Evolutionary conservation across 2,113 vertebrate species (phyloP).

Genomic region (Panthera tigris): DNA sequence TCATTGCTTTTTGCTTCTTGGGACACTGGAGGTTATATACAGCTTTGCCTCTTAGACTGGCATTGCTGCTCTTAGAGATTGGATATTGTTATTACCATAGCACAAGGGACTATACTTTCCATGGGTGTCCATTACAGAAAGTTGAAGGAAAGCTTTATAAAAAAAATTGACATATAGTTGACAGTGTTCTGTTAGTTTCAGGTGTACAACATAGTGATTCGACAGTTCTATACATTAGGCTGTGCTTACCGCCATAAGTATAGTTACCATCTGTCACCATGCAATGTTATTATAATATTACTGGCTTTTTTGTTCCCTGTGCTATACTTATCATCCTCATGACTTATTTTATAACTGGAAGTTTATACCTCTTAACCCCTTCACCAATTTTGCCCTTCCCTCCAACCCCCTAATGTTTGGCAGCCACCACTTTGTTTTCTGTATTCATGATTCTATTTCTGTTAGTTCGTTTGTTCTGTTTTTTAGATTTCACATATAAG

Average conservation of each 20-base stretch:
- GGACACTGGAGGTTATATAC: not conserved
- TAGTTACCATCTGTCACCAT: not conserved
- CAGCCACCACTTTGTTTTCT: not conserved
- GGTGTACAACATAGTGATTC: not conserved
- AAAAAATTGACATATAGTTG: not conserved
- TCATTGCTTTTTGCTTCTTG: not conserved
- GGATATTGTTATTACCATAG: not conserved
- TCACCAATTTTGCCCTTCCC: not conserved
- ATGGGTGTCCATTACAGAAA: not conserved
- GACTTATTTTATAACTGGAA: not conserved
- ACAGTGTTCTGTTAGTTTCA: not conserved
- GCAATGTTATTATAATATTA: not conserved
- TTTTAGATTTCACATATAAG: not conserved
- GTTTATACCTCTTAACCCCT: not conserved
- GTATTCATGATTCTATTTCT: not conserved
- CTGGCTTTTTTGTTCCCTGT: not conserved
- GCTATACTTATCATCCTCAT: not conserved
- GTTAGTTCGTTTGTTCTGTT: not conserved
- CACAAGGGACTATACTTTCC: not conserved
- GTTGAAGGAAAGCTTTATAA: not conserved
- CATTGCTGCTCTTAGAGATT: not conserved
- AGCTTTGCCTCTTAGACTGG: not conserved
- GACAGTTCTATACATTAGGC: not conserved
- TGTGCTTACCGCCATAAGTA: not conserved
- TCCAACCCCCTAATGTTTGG: not conserved